Evolutionary conservation across 2,888 invertebrate genomes (phyloP), one percentile per base, ranked within the genome.

Genomic region (Orthonevra nobilis): DNA sequence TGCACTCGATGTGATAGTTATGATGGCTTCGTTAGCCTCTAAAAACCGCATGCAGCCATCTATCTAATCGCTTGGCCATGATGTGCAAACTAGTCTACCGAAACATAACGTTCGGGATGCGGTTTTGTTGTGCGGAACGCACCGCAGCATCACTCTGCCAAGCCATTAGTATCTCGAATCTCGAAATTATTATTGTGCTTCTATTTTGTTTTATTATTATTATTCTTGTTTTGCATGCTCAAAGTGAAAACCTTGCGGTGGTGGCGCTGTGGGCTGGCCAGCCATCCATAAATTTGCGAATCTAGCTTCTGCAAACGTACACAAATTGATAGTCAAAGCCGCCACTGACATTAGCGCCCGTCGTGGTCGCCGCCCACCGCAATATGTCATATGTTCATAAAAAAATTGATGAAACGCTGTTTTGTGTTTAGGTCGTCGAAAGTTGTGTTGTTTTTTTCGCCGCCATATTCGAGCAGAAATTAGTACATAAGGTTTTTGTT

Each of bases 351-450:
- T n/a, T n/a, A n/a, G n/a, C n/a, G n/a, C n/a, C n/a, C n/a, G 26
- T 38, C 15, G 61, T 19, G 28, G 26, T 42, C 20, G 26, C 26
- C 17, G 28, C 20, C 10, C 28, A 38, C 28, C 10, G 14, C 15
- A 20, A 46, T 40, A n/a, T n/a, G 40, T 50, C 42, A 72, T 50
- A 58, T 30, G n/a, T n/a, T 32, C 48, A 36, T 60, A 60, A 69
- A 40, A n/a, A 73, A 58, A 58, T 50, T 73, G 34, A 73, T 73
- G 73, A 50, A 66, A 73, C 42, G 48, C 15, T 66, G 26, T 64
- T 64, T 56, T 56, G 64, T 23, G 30, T 66, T 73, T 58, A 20
- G 42, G 26, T 50, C 50, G 40, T 42, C 40, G 66, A 66, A 66
- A 66, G 54, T 54, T 56, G 10, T 34, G 7, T 58, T 32, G 7